A percentile compares a stretch with the other conserved stretches of the same genome.
phyloP scores from a whole-genome alignment of 2,113 vertebrate species.

The Callipepla squamata region DNA sequence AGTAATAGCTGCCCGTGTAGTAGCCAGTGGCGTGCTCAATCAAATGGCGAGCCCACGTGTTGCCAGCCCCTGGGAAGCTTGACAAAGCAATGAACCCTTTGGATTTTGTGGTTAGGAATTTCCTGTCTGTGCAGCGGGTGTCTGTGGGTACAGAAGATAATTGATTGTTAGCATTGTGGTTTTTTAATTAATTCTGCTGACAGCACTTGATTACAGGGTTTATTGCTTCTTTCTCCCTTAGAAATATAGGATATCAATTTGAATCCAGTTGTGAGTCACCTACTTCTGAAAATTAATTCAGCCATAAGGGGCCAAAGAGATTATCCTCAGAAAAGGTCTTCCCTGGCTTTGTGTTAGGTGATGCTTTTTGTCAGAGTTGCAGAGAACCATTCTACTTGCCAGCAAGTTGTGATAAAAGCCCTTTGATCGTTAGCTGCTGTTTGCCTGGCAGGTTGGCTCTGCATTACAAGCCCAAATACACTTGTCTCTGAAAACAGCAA shows the following conservation, averaged over 20 bases:
- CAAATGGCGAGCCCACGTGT: slow-evolving; percentile 95
- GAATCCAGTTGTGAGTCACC: slow-evolving; percentile 30
- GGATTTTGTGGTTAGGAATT: slow-evolving; percentile 89
- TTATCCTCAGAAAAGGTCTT: slow-evolving; percentile 9
- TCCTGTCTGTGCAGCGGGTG: slow-evolving; percentile 91
- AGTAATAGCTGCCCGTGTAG: slow-evolving; percentile 98
- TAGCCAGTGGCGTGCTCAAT: slow-evolving; percentile 93
- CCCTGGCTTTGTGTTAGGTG: neutral
- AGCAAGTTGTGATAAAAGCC: neutral
- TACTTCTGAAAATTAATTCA: slow-evolving; percentile 42
- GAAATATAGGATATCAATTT: neutral
- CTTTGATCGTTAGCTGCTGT: neutral
- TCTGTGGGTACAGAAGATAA: slow-evolving; percentile 77
- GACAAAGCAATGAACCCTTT: slow-evolving; percentile 90
- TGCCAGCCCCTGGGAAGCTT: slow-evolving; percentile 95
- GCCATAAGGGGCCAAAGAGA: neutral
- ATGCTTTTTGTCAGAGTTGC: neutral
- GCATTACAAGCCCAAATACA: neutral
- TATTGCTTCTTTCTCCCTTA: slow-evolving; percentile 20
- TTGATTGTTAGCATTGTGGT: slow-evolving; percentile 13
- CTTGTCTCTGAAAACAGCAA: neutral
- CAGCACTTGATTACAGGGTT: slow-evolving; percentile 36
- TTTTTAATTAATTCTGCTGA: slow-evolving; percentile 36
- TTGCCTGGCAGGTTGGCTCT: slow-evolving; percentile 1
- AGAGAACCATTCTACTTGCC: neutral